Conservation (phyloP, 2,797 vertebrate species). For the Trematomus bernacchii region DNA sequence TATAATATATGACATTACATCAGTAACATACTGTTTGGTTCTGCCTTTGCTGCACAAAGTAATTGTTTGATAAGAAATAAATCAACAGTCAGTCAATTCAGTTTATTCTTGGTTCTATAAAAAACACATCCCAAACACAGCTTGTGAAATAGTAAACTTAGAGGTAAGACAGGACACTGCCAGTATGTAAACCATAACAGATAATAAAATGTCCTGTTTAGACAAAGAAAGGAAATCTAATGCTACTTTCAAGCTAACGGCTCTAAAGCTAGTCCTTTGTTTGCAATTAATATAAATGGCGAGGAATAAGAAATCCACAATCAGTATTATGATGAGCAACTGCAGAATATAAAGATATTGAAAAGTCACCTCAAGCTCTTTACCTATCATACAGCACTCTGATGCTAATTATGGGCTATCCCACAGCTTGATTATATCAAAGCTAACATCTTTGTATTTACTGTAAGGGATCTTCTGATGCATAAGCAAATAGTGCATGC, state of each 20-base stretch:
- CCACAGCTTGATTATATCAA: conserved; percentile 21
- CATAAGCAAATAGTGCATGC: too few relatives aligned
- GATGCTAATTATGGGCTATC: conserved; percentile 13
- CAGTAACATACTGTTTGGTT: not conserved
- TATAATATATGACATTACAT: not conserved
- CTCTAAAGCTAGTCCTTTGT: not conserved
- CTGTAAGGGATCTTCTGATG: not conserved
- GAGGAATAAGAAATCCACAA: not conserved
- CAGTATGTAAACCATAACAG: not conserved
- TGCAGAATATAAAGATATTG: conserved; percentile 3
- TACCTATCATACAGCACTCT: conserved; percentile 11
- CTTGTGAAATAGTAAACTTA: not conserved
- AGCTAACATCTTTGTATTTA: conserved; percentile 19
- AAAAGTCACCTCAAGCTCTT: conserved; percentile 6
- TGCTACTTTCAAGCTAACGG: not conserved
- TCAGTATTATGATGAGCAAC: not conserved
- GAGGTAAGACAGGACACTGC: not conserved
- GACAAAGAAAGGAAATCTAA: not conserved
- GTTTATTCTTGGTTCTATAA: not conserved
- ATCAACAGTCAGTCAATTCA: not conserved
- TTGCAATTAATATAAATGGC: not conserved
- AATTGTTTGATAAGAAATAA: not conserved
- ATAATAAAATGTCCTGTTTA: conserved; percentile 7
- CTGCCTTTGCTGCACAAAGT: not conserved
- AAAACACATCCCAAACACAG: not conserved